A percentile compares a stretch with the other conserved stretches of the same genome.
Conservation (phyloP, 2,113 vertebrate species). For the Calyptommatus sinebrachiatus region DNA sequence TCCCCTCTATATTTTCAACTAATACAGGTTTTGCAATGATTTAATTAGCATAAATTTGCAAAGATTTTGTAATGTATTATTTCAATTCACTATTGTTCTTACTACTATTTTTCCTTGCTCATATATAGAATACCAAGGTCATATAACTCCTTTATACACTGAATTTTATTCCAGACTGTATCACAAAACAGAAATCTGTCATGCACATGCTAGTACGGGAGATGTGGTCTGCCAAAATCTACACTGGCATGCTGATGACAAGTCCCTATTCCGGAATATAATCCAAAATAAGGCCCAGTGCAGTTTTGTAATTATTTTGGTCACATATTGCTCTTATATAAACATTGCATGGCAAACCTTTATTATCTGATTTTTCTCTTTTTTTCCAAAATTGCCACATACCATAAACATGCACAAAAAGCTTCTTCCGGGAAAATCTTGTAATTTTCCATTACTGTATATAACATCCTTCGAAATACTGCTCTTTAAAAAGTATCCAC, state of each 20-base stretch:
- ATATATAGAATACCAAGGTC: slow-evolving; percentile 49
- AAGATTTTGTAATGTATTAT: slow-evolving; percentile 49
- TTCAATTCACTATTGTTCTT: slow-evolving; percentile 38
- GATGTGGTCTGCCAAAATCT: no score
- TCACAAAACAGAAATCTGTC: no score
- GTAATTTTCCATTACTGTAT: not conserved
- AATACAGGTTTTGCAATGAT: not conserved
- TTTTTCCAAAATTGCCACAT: not conserved
- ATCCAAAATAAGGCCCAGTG: no score
- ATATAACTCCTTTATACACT: slow-evolving; percentile 15
- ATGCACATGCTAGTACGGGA: no score
- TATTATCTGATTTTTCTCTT: not conserved
- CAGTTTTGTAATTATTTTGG: not conserved
- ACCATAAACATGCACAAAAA: no score
- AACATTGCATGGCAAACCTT: slow-evolving; percentile 42
- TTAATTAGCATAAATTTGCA: slow-evolving; percentile 28
- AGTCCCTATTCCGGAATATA: no score
- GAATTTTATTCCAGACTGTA: no score
- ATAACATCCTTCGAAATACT: no score
- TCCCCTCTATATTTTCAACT: no score
- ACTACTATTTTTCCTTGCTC: slow-evolving; percentile 43
- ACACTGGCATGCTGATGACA: no score
- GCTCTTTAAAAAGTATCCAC: no score
- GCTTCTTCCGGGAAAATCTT: not conserved
- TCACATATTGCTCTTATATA: slow-evolving; percentile 52